These are phyloP conservation scores for Lethrus apterus DNA, from an alignment of 1,140 invertebrate species.

Conservation along the genomic window DNA sequence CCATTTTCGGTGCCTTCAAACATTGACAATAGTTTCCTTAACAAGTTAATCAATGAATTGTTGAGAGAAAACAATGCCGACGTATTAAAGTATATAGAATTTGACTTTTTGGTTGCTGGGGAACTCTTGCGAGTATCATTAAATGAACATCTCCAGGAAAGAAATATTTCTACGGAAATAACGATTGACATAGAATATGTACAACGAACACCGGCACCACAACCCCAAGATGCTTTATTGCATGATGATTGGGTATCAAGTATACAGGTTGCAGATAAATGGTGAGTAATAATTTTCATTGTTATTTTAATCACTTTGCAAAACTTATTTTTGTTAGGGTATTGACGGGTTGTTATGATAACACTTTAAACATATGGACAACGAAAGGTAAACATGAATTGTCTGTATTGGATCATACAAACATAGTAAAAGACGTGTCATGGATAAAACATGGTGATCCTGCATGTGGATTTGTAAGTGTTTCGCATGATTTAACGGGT, in stretches of 20 bases:
- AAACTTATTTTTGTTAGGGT: slow-evolving; percentile 55
- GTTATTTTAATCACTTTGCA: background rate
- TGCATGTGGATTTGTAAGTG: slow-evolving; percentile 67
- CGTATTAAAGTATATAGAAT: slow-evolving; percentile 55
- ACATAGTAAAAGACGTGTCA: slow-evolving; percentile 68
- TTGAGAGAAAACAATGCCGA: slow-evolving; percentile 54
- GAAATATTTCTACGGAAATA: slow-evolving; percentile 62
- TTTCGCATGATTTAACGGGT: slow-evolving; percentile 87
- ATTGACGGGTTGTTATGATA: slow-evolving; percentile 91
- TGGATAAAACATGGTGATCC: slow-evolving; percentile 69
- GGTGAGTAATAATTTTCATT: slow-evolving; percentile 39
- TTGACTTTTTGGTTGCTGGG: slow-evolving; percentile 81
- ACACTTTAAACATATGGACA: slow-evolving; percentile 84
- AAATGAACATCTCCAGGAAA: slow-evolving; percentile 60
- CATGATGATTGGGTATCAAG: slow-evolving; percentile 96
- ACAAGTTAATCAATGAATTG: slow-evolving; percentile 73
- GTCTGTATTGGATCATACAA: slow-evolving; percentile 76
- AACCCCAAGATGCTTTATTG: slow-evolving; percentile 81
- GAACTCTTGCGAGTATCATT: slow-evolving; percentile 69
- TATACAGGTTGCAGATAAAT: slow-evolving; percentile 65
- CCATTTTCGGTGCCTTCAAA: slow-evolving; percentile 71
- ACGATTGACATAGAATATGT: slow-evolving; percentile 86
- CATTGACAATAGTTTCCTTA: slow-evolving; percentile 62
- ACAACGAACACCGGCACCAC: slow-evolving; percentile 77
- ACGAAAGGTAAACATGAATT: slow-evolving; percentile 74